A percentile compares a stretch with the other conserved stretches of the same genome.
Conservation (phyloP, 37 sponge, comb jelly and placozoan species). For the Aplysina aerophoba region DNA sequence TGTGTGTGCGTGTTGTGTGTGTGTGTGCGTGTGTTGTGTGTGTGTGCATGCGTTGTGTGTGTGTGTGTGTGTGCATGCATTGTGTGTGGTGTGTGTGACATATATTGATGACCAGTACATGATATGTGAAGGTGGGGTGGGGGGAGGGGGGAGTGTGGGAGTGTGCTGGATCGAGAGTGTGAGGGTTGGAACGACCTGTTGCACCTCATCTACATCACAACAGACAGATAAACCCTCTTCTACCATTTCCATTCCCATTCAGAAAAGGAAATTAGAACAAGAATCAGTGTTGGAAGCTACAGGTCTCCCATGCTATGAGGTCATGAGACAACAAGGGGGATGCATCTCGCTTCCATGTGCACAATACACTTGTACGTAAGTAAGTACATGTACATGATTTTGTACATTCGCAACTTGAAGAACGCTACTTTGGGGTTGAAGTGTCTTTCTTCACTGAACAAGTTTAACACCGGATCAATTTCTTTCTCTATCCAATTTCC, state of each 20-base stretch:
- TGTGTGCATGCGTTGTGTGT: not conserved
- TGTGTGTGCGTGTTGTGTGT: no score
- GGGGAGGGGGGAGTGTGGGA: constrained; percentile 1
- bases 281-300: constrained; percentile 60
- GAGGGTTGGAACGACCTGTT: constrained; percentile 60
- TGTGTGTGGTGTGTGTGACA: not conserved
- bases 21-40: no score
- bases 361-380: constrained; percentile 8
- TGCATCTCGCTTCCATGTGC: constrained; percentile 58
- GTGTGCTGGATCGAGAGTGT: constrained; percentile 22
- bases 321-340: constrained; percentile 1
- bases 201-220: not conserved
- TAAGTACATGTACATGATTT: no score
- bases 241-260: constrained; percentile 1
- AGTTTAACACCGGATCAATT: no score
- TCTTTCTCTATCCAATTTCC: no score
- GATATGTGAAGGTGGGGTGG: not conserved
- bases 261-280: constrained; percentile 10
- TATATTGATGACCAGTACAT: no score
- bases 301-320: constrained; percentile 48
- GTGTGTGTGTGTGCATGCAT: not conserved
- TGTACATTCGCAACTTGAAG: no score
- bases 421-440: no score
- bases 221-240: constrained; percentile 59
- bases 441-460: no score